phyloP scores from a whole-genome alignment of 2,888 invertebrate genomes.

The Celastrina argiolus region DNA sequence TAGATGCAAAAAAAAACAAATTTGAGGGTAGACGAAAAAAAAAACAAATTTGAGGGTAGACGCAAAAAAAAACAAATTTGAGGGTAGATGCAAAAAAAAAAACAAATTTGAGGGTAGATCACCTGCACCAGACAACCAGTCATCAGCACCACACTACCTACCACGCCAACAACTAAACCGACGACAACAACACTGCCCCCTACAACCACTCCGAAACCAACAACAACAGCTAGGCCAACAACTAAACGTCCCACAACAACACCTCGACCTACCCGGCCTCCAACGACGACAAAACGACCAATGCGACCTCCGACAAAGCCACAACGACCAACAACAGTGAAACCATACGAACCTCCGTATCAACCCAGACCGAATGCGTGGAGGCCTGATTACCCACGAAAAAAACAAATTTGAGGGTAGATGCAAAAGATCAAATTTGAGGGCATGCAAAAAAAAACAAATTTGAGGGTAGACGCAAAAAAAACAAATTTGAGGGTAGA shows the following conservation, averaged over 20 bases:
- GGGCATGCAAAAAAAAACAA: no score
- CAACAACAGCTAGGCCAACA: slow-evolving; percentile 23
- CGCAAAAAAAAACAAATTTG: no score
- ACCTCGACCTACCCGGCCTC: slow-evolving; percentile 29
- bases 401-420: no score
- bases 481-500: no score
- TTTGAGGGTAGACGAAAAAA: no score
- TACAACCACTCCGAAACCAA: slow-evolving; percentile 20
- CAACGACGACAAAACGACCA: slow-evolving; percentile 31
- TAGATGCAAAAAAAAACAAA: no score
- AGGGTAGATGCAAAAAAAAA: no score
- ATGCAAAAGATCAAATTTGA: no score
- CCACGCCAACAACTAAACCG: slow-evolving; percentile 25
- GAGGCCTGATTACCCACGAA: slow-evolving; percentile 32
- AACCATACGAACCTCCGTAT: slow-evolving; percentile 15
- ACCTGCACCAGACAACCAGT: slow-evolving; percentile 80
- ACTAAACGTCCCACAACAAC: slow-evolving; percentile 30
- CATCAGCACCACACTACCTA: slow-evolving; percentile 40
- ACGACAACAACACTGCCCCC: slow-evolving; percentile 32
- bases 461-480: no score
- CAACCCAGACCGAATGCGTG: slow-evolving; percentile 23
- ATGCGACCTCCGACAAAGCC: slow-evolving; percentile 38
- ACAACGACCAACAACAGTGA: slow-evolving; percentile 33
- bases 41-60: no score
- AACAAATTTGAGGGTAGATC: no score